phyloP scores from a whole-genome alignment of 1,140 invertebrate species.

The Leptestheria dahalacensis region DNA sequence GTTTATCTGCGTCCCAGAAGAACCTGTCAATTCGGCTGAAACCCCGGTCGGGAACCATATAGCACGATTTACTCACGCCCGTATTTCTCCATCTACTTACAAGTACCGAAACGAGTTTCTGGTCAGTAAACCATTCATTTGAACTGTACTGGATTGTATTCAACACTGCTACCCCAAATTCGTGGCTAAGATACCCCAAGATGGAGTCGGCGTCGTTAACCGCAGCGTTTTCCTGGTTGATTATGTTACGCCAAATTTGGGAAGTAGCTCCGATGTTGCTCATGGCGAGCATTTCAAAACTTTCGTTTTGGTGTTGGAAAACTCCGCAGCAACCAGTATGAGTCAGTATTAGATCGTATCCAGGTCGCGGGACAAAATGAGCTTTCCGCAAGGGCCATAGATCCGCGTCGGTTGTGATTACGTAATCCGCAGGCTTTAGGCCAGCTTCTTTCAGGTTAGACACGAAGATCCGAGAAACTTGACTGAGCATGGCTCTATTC shows the following conservation, averaged over 20 bases:
- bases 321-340: neutral
- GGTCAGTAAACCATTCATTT: neutral
- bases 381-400: slow-evolving; percentile 1
- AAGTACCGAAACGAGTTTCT: no score
- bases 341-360: neutral
- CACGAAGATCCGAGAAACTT: neutral
- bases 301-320: neutral
- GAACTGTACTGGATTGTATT: neutral
- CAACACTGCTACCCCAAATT: neutral
- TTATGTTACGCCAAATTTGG: neutral
- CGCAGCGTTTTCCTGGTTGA: neutral
- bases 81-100: no score
- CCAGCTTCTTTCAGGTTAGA: neutral
- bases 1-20: neutral
- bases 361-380: neutral
- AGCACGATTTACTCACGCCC: no score
- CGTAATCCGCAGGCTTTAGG: neutral
- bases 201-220: neutral
- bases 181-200: neutral
- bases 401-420: neutral
- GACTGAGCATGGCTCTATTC: neutral
- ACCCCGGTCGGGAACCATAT: neutral
- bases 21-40: neutral
- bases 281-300: neutral
- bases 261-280: slow-evolving; percentile 1